Percentiles rank a stretch among this genome's conserved stretches.
Evolutionary conservation across 2,888 invertebrate species (phyloP).

Genomic region (Dysmachus trigonus): DNA sequence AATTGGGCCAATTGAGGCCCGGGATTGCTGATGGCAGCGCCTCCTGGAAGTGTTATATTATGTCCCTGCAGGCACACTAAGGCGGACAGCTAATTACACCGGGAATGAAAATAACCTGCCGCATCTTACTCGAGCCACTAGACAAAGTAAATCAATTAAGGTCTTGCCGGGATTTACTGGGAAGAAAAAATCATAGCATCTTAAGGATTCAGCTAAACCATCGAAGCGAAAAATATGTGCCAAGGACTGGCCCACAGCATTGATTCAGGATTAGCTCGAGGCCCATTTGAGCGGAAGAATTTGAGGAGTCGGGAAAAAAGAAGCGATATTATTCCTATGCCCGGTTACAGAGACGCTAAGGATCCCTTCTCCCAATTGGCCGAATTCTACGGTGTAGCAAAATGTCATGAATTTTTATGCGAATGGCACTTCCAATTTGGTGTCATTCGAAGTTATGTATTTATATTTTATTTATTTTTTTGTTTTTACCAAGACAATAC

Average conservation of each 20-base stretch:
- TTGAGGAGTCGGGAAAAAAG: neutral
- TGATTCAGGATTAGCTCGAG: neutral
- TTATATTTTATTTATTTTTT: too few species aligned
- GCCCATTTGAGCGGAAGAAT: slow-evolving; percentile 7
- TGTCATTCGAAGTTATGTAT: neutral
- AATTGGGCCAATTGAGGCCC: neutral
- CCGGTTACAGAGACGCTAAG: neutral
- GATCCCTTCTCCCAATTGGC: neutral
- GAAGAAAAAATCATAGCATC: neutral
- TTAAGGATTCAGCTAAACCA: neutral
- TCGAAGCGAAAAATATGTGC: slow-evolving; percentile 17
- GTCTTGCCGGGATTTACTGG: neutral
- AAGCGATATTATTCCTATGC: neutral
- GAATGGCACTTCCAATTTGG: neutral
- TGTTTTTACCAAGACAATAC: neutral
- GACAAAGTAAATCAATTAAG: slow-evolving; percentile 37
- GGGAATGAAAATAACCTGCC: neutral
- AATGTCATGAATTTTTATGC: slow-evolving; percentile 9
- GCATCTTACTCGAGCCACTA: neutral
- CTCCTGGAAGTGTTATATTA: neutral
- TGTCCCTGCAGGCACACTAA: neutral
- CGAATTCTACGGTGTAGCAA: neutral
- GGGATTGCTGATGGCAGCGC: neutral
- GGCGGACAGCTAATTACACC: slow-evolving; percentile 9
- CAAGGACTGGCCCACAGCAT: neutral